These are phyloP conservation scores for Phania funesta DNA, from an alignment of 2,888 invertebrate species.

Conservation along the genomic window DNA sequence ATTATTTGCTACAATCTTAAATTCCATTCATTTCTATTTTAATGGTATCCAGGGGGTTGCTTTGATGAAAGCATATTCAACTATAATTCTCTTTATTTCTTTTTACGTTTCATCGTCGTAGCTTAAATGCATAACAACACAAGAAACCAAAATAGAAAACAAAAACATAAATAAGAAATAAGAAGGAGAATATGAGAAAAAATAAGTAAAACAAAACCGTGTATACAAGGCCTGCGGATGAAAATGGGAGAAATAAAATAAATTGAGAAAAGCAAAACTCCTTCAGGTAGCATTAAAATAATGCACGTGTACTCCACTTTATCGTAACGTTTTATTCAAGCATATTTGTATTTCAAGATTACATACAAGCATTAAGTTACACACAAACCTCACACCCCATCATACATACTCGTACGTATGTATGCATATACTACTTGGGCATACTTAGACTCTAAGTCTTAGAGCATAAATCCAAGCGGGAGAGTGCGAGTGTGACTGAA, in stretches of 20 bases:
- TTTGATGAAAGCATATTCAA: slow-evolving; percentile 13
- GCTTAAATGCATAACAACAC: slow-evolving; percentile 16
- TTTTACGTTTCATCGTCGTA: slow-evolving; percentile 17
- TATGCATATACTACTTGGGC: background rate
- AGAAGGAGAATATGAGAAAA: background rate
- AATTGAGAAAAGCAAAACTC: slow-evolving; percentile 66
- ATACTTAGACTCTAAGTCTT: background rate
- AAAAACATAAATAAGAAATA: background rate
- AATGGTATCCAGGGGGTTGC: background rate
- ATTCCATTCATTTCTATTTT: background rate
- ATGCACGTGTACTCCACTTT: slow-evolving; percentile 79
- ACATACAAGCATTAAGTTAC: background rate
- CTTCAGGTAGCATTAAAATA: slow-evolving; percentile 80
- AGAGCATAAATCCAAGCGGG: slow-evolving; percentile 5
- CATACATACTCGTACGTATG: background rate
- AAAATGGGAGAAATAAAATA: slow-evolving; percentile 13
- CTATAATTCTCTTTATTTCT: background rate
- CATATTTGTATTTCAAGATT: slow-evolving; percentile 30
- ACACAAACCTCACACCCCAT: background rate
- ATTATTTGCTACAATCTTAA: too few relatives aligned
- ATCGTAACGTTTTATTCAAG: slow-evolving; percentile 65
- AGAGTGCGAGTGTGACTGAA: slow-evolving; percentile 10
- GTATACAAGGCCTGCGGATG: slow-evolving; percentile 6
- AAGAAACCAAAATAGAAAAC: slow-evolving; percentile 10
- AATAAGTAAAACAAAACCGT: background rate